A percentile compares a stretch with the other conserved stretches of the same genome.
phyloP scores from a whole-genome alignment of 2,888 invertebrate genomes.

The Alloscopus bannaensis region DNA sequence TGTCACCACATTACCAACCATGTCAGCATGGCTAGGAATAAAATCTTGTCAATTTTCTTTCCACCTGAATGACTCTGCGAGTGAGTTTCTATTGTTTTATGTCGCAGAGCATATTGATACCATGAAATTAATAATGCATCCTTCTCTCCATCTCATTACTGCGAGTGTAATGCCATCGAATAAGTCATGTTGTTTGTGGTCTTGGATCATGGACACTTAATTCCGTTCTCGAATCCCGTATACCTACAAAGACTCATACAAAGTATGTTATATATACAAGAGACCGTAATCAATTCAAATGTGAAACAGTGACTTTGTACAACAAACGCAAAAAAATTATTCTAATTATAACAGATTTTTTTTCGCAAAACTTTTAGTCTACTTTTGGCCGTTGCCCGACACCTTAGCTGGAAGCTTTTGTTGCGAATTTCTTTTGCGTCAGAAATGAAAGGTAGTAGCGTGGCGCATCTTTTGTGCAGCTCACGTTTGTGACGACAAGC shows the following conservation, averaged over 20 bases:
- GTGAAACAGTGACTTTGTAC: not conserved
- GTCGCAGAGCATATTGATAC: not conserved
- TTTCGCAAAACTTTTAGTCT: slow-evolving; percentile 25
- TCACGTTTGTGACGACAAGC: too few relatives aligned
- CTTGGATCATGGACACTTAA: not conserved
- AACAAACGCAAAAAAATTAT: not conserved
- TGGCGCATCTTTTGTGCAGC: too few relatives aligned
- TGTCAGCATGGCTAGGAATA: slow-evolving; percentile 53
- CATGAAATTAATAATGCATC: slow-evolving; percentile 1
- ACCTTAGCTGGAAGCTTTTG: too few relatives aligned
- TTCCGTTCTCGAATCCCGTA: slow-evolving; percentile 2
- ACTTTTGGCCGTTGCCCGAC: slow-evolving; percentile 15
- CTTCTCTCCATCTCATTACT: not conserved
- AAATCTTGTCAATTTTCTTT: slow-evolving; percentile 40
- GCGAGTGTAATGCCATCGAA: not conserved
- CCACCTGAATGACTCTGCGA: slow-evolving; percentile 32
- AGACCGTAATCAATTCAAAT: not conserved
- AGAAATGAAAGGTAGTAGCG: too few relatives aligned
- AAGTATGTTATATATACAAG: not conserved
- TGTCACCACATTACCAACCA: too few relatives aligned
- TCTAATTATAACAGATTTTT: slow-evolving; percentile 1
- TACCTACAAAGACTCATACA: not conserved
- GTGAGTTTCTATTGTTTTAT: slow-evolving; percentile 34
- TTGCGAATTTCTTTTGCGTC: too few relatives aligned
- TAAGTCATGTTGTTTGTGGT: not conserved